Conservation (phyloP, 2,797 vertebrate genomes). For the Rhadinocentrus ornatus region DNA sequence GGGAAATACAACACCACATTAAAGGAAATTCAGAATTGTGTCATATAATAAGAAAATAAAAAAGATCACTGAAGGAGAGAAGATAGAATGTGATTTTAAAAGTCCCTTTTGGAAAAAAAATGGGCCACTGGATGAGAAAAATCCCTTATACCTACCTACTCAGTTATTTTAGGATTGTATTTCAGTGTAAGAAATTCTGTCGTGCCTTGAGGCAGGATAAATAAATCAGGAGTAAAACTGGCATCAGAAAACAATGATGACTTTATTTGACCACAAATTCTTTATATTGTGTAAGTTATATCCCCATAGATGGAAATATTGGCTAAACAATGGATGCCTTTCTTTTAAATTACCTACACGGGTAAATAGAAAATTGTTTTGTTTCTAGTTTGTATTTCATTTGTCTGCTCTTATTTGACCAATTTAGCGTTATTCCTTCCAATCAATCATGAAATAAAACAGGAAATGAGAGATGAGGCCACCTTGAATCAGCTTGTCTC, state of each 20-base stretch:
- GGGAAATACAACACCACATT: too few relatives aligned
- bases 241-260: constrained; percentile 36
- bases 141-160: constrained; percentile 10
- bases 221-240: constrained; percentile 33
- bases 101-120: constrained; percentile 16
- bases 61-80: constrained; percentile 5
- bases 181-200: background rate
- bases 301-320: background rate
- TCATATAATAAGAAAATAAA: background rate
- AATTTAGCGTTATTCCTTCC: background rate
- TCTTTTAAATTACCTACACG: background rate
- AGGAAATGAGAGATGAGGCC: constrained; percentile 3
- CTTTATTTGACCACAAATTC: constrained; percentile 16
- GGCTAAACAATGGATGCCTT: background rate
- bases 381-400: background rate
- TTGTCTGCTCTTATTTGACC: background rate
- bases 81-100: constrained; percentile 13
- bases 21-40: too few relatives aligned
- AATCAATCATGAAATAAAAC: constrained; percentile 9
- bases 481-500: constrained; percentile 14
- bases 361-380: background rate
- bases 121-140: constrained; percentile 3
- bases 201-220: constrained; percentile 26
- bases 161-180: constrained; percentile 18
- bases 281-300: background rate